Evolutionary conservation across 2,888 invertebrate species (phyloP).

Genomic region (Temnothorax unifasciatus): DNA sequence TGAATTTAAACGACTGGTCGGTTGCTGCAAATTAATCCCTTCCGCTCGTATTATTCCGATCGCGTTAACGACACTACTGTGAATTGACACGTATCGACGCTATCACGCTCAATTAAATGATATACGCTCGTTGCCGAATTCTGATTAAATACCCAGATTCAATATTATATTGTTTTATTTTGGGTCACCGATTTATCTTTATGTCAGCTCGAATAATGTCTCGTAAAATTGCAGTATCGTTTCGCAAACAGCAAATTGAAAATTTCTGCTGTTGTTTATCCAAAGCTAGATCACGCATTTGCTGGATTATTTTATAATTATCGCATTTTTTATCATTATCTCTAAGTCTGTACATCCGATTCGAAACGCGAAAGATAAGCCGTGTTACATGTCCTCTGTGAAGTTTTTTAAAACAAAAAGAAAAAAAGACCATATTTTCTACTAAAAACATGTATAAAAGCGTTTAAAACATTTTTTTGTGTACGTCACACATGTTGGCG

Average conservation of each 20-base stretch:
- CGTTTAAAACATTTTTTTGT: conserved; percentile 1
- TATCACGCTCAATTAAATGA: conserved; percentile 54
- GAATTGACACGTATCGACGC: conserved; percentile 55
- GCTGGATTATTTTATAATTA: background rate
- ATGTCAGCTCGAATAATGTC: background rate
- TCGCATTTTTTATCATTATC: background rate
- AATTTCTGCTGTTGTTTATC: background rate
- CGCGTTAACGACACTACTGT: conserved; percentile 43
- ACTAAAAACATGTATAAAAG: conserved; percentile 1
- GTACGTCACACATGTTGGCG: background rate
- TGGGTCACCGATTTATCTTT: conserved; percentile 22
- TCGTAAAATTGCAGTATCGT: conserved; percentile 21
- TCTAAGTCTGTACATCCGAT: background rate
- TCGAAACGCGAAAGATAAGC: background rate
- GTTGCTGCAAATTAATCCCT: conserved; percentile 51
- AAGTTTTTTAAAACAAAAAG: background rate
- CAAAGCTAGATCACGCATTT: conserved; percentile 11
- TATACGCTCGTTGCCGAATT: conserved; percentile 30
- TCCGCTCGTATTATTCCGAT: conserved; percentile 55
- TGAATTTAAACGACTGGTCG: conserved; percentile 58
- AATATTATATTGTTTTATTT: conserved; percentile 39
- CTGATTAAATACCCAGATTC: conserved; percentile 38
- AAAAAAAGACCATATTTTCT: background rate
- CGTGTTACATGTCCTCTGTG: background rate
- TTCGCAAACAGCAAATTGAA: background rate